phyloP scores from a whole-genome alignment of 1,140 invertebrate genomes.

The Ceratitis capitata region DNA sequence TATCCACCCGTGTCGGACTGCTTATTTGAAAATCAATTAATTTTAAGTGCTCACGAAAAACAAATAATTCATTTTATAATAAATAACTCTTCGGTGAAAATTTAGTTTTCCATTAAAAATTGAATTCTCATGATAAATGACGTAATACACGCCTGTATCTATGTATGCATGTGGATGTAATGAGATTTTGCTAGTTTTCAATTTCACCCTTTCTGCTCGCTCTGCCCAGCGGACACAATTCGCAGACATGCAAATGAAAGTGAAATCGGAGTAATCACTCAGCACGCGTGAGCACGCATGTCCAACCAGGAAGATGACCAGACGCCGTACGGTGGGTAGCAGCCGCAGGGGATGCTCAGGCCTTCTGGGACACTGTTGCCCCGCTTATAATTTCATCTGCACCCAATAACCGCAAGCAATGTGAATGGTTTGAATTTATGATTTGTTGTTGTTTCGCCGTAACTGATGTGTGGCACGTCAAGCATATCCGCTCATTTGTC shows the following conservation, averaged over 20 bases:
- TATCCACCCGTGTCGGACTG: too few species aligned
- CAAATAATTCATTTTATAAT: too few species aligned
- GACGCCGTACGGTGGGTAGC: background rate
- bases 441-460: background rate
- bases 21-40: too few species aligned
- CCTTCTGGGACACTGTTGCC: background rate
- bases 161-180: background rate
- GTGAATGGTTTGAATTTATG: background rate
- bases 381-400: slow-evolving; percentile 4
- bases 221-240: slow-evolving; percentile 10
- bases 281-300: background rate
- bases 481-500: slow-evolving; percentile 33
- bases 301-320: slow-evolving; percentile 15
- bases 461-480: slow-evolving; percentile 30
- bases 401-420: slow-evolving; percentile 22
- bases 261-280: slow-evolving; percentile 36
- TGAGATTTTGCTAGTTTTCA: background rate
- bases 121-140: background rate
- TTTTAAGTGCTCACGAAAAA: too few species aligned
- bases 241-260: slow-evolving; percentile 18
- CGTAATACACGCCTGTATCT: too few species aligned
- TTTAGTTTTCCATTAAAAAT: slow-evolving; percentile 2
- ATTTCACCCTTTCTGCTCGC: background rate
- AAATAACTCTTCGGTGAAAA: background rate
- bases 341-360: background rate